These are phyloP conservation scores for Avahi laniger DNA, from an alignment of 2,797 vertebrate genomes.

Conservation along the genomic window DNA sequence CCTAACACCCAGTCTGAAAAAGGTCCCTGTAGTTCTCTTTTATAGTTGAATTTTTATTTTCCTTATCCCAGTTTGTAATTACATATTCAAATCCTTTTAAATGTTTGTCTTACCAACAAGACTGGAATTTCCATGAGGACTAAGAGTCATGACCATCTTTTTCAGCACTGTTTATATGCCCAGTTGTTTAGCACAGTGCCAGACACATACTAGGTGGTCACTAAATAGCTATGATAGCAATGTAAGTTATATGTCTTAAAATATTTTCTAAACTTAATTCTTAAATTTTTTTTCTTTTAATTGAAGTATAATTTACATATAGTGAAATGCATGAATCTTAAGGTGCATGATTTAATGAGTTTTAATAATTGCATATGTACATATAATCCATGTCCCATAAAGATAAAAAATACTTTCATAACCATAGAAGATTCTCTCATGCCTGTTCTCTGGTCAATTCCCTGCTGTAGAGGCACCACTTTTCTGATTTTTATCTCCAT, in stretches of 20 bases:
- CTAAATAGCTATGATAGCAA: slow-evolving; percentile 1
- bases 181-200: background rate
- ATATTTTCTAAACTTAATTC: background rate
- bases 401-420: too few species aligned
- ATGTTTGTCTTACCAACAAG: background rate
- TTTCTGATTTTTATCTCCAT: too few species aligned
- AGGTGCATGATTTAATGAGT: too few species aligned
- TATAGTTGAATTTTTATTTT: slow-evolving; percentile 41
- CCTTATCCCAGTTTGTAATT: slow-evolving; percentile 37
- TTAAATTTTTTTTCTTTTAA: background rate
- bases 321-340: too few species aligned
- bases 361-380: too few species aligned
- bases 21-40: background rate
- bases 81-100: slow-evolving; percentile 30
- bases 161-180: background rate
- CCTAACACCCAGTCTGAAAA: background rate
- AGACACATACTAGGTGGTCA: background rate
- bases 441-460: too few species aligned
- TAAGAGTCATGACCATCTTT: slow-evolving; percentile 8
- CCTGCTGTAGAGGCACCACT: too few species aligned
- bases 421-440: too few species aligned
- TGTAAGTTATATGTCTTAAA: slow-evolving; percentile 10
- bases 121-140: background rate
- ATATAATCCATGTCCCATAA: too few species aligned
- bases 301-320: too few species aligned